Percentiles rank a stretch among this genome's conserved stretches.
phyloP scores from a whole-genome alignment of 1,140 invertebrate genomes.

The Drosophila burlai region DNA sequence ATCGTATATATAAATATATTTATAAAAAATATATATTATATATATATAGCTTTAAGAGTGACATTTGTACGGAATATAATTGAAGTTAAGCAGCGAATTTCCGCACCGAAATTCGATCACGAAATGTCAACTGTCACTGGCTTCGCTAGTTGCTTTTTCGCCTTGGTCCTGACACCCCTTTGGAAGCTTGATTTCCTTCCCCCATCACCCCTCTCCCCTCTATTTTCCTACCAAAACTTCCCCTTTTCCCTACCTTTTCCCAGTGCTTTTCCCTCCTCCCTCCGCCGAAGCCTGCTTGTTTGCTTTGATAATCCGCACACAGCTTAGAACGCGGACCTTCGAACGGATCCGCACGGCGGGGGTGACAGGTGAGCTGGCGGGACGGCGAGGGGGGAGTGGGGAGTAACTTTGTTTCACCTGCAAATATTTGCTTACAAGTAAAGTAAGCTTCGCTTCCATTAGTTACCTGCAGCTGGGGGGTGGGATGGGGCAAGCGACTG shows the following conservation, averaged over 20 bases:
- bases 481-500: conserved; percentile 2
- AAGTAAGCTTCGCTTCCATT: conserved; percentile 81
- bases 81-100: conserved; percentile 32
- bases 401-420: conserved; percentile 74
- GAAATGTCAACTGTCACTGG: conserved; percentile 39
- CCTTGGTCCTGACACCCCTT: background rate
- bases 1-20: background rate
- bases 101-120: conserved; percentile 39
- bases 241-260: background rate
- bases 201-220: background rate
- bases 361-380: conserved; percentile 4
- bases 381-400: background rate
- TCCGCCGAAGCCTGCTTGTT: conserved; percentile 48
- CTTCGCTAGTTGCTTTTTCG: conserved; percentile 1
- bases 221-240: too few relatives aligned
- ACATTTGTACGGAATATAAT: conserved; percentile 20
- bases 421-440: conserved; percentile 81
- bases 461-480: conserved; percentile 46
- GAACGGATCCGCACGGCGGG: background rate
- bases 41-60: background rate
- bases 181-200: background rate
- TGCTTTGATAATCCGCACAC: conserved; percentile 79
- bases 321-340: conserved; percentile 64
- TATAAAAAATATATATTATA: background rate
- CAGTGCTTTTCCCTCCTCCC: too few relatives aligned